Evolutionary conservation across 2,888 invertebrate species (phyloP).

Genomic region (Melikaiella ostensackeni): DNA sequence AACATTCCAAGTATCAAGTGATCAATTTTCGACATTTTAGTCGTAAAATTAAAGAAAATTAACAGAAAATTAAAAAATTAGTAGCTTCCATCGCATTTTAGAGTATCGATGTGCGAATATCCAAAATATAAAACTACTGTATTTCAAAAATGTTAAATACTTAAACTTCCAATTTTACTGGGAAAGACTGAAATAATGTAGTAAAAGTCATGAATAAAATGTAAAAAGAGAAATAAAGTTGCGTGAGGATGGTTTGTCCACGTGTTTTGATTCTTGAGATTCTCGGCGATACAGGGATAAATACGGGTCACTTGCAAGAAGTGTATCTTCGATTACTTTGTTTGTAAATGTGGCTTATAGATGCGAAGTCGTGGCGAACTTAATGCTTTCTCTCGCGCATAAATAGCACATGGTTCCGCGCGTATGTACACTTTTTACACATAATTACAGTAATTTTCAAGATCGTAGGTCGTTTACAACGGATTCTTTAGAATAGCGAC

Average conservation of each 20-base stretch:
- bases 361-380: conserved; percentile 14
- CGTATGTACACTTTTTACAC: not conserved
- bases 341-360: conserved; percentile 7
- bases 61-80: no score
- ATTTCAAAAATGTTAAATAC: no score
- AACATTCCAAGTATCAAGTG: no score
- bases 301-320: not conserved
- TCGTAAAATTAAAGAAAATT: no score
- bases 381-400: conserved; percentile 14
- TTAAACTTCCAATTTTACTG: not conserved
- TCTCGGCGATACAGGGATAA: not conserved
- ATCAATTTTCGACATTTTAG: no score
- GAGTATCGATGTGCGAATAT: no score
- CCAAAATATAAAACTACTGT: no score
- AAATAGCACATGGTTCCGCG: conserved; percentile 1
- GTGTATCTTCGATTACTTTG: not conserved
- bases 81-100: no score
- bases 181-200: not conserved
- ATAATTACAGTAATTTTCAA: conserved; percentile 19
- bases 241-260: not conserved
- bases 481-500: not conserved
- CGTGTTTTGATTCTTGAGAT: not conserved
- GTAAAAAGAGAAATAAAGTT: not conserved
- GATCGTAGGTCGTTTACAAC: not conserved
- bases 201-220: not conserved